These are phyloP conservation scores for Spinus pinus DNA, from an alignment of 2,797 vertebrate genomes.

Conservation along the genomic window DNA sequence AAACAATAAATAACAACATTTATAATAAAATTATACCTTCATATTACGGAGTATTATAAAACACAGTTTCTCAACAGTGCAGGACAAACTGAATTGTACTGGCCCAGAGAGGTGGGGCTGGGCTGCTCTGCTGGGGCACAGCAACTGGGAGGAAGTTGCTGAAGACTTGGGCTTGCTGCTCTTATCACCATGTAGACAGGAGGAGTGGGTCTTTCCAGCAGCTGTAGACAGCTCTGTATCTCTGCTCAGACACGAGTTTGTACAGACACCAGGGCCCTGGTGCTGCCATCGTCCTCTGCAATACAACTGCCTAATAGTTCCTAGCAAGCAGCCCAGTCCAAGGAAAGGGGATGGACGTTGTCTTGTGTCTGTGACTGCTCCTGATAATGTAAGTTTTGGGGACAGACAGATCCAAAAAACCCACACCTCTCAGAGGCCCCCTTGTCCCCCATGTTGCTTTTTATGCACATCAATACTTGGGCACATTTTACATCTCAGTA, in stretches of 20 bases:
- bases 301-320: not conserved
- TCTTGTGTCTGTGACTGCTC: not conserved
- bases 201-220: not conserved
- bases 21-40: not conserved
- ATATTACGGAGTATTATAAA: not conserved
- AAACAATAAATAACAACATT: not conserved
- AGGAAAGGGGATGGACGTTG: not conserved
- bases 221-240: not conserved
- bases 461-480: not conserved
- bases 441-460: not conserved
- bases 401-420: not conserved
- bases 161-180: not conserved
- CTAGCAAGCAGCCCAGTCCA: not conserved
- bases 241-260: not conserved
- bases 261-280: not conserved
- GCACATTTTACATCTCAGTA: not conserved
- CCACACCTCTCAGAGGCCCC: not conserved
- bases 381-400: not conserved
- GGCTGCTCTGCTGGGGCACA: not conserved
- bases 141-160: not conserved
- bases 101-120: not conserved
- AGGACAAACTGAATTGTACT: not conserved
- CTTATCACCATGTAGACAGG: not conserved
- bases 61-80: not conserved
- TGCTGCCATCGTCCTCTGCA: not conserved